A percentile compares a stretch with the other conserved stretches of the same genome.
Evolutionary conservation across 1,140 invertebrate genomes (phyloP).

Genomic region (Nephila pilipes): DNA sequence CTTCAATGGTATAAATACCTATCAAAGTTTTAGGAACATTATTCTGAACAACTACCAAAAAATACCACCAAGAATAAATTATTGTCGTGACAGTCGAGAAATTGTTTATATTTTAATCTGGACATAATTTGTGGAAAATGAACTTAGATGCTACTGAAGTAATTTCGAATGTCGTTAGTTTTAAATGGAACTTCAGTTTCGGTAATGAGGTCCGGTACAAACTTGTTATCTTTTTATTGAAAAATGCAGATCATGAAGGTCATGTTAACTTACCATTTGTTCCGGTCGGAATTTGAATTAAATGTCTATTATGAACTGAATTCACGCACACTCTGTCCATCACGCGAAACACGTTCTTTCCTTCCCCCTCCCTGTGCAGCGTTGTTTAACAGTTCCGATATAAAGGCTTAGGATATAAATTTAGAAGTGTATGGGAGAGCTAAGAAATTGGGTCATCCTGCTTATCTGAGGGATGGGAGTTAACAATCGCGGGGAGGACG

Average conservation of each 20-base stretch:
- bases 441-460: slow-evolving; percentile 48
- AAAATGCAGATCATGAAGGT: slow-evolving; percentile 2
- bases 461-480: background rate
- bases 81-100: too few species aligned
- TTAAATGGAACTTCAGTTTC: background rate
- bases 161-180: background rate
- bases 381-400: slow-evolving; percentile 4
- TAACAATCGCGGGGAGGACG: background rate
- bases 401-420: background rate
- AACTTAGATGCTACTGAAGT: too few species aligned
- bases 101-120: too few species aligned
- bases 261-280: slow-evolving; percentile 7
- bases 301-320: slow-evolving; percentile 4
- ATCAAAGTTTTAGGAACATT: too few species aligned
- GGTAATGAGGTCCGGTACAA: background rate
- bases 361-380: background rate
- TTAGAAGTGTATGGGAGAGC: background rate
- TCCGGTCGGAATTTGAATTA: slow-evolving; percentile 5
- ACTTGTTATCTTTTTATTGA: background rate
- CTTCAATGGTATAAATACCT: too few species aligned
- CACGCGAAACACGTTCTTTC: background rate
- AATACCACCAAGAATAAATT: too few species aligned
- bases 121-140: too few species aligned
- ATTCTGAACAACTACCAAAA: too few species aligned
- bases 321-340: slow-evolving; percentile 9